Base-by-base conservation (phyloP, 2,888 invertebrate genomes). In the Cryptops parisi region DNA sequence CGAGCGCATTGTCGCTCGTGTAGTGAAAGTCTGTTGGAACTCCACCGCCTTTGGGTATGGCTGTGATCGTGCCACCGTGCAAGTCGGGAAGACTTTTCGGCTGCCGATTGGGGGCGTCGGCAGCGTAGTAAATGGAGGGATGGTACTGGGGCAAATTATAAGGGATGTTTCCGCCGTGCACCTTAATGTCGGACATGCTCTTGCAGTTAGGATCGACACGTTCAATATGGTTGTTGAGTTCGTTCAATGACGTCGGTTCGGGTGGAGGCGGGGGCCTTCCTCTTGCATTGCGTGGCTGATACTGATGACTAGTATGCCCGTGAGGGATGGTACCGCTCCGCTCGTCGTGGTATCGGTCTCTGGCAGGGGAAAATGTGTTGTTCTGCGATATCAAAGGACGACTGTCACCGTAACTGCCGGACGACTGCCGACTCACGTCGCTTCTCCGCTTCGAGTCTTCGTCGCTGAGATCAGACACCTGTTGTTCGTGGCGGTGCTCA, bases 391-490 rank as follows among this genome's bases (percentile, higher is more conserved):
- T 84, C 61, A 85, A 69, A n/a, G 84, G 85, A 40, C 84, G 75
- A 63, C 83, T 82, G 64, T 85, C 85, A 15, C 83, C 82, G 68
- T 84, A 84, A 62, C 83, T 82, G 60, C 83, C 78, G 33, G 83
- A 82, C 6, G 74, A 78, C 63, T 79, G 79, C 50, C 79, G 71
- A 58, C 81, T 81, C 74, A 78, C 77, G 67, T 79, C 79, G 64
- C 81, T 80, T 65, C 81, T 82, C 51, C 83, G 72, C 62, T 80
- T 78, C 47, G 78, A 80, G 62, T 84, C 84, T 63, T 84, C 84
- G 64, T 84, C 84, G 43, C 82, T 82, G 77, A 83, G 77, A 63
- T 84, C 84, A 0, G 82, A 82, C 2, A 82, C 79, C 63, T 82
- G 82, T 12, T 51, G 41, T n/a, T 22, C 33, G 33, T 19, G 53